phyloP scores from a whole-genome alignment of 2,797 vertebrate species.

The Hoplostethus atlanticus region DNA sequence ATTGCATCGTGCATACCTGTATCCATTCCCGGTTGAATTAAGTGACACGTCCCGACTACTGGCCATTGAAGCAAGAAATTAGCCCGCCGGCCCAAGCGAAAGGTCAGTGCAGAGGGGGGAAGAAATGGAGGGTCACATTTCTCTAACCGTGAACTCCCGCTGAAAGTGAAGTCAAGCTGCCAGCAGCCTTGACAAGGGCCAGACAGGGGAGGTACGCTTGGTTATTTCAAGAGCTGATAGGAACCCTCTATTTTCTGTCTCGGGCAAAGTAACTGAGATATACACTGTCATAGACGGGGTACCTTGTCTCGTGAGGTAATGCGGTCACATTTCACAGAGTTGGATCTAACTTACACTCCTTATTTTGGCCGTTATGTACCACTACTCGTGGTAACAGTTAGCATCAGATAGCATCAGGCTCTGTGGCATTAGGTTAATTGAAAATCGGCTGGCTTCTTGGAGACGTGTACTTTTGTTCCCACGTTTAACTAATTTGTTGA shows the following conservation, averaged over 20 bases:
- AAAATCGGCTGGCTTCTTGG: constrained; percentile 49
- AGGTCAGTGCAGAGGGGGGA: constrained; percentile 80
- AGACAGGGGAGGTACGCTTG: constrained; percentile 28
- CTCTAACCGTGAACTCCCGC: constrained; percentile 75
- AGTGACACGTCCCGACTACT: constrained; percentile 88
- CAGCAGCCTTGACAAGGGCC: constrained; percentile 41
- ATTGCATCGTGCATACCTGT: constrained; percentile 80
- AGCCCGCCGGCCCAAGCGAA: constrained; percentile 83
- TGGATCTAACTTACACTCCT: background rate
- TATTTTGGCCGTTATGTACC: background rate
- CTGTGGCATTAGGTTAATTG: constrained; percentile 60
- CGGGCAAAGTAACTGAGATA: constrained; percentile 33
- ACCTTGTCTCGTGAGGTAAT: constrained; percentile 13
- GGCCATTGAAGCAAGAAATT: constrained; percentile 89
- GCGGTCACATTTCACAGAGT: background rate
- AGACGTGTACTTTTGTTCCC: constrained; percentile 38
- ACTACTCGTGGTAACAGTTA: constrained; percentile 33
- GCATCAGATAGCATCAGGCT: constrained; percentile 46
- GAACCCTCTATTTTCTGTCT: constrained; percentile 15
- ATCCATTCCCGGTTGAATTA: constrained; percentile 86
- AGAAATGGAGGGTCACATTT: constrained; percentile 69
- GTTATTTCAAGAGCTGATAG: constrained; percentile 47
- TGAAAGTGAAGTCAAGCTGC: constrained; percentile 57
- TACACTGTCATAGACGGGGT: background rate
- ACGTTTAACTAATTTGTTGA: constrained; percentile 36